Evolutionary conservation across 2,797 vertebrate genomes (phyloP).

Genomic region (Psittacula echo): DNA sequence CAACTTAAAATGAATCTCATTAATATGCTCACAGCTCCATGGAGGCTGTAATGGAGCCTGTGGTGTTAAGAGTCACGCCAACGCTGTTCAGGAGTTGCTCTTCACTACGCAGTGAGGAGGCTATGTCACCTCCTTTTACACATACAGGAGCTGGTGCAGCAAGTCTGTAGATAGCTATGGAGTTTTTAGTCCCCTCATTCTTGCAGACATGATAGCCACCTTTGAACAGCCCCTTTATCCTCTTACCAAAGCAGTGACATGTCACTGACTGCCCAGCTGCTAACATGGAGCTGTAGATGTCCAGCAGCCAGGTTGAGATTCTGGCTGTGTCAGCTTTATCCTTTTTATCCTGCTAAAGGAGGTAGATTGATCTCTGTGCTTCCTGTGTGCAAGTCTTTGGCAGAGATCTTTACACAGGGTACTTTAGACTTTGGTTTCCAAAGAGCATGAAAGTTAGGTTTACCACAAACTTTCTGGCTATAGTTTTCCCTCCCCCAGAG

Average conservation of each 20-base stretch:
- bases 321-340: not conserved
- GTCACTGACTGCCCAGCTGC: not conserved
- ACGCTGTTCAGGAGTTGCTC: not conserved
- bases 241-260: not conserved
- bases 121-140: not conserved
- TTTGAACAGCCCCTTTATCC: not conserved
- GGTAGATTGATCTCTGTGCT: not conserved
- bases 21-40: conserved; percentile 21
- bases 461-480: not conserved
- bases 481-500: not conserved
- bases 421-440: conserved; percentile 27
- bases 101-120: not conserved
- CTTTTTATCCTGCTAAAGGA: not conserved
- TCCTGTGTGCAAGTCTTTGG: not conserved
- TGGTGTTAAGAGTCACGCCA: not conserved
- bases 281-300: not conserved
- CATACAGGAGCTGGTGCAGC: not conserved
- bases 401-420: not conserved
- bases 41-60: conserved; percentile 26
- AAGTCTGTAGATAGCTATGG: not conserved
- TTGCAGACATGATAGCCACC: not conserved
- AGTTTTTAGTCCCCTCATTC: not conserved
- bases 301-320: not conserved
- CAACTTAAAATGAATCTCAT: conserved; percentile 34
- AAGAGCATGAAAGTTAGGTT: conserved; percentile 12